Evolutionary conservation across 1,140 invertebrate genomes (phyloP).

Genomic region (Bradynema listronoti): DNA sequence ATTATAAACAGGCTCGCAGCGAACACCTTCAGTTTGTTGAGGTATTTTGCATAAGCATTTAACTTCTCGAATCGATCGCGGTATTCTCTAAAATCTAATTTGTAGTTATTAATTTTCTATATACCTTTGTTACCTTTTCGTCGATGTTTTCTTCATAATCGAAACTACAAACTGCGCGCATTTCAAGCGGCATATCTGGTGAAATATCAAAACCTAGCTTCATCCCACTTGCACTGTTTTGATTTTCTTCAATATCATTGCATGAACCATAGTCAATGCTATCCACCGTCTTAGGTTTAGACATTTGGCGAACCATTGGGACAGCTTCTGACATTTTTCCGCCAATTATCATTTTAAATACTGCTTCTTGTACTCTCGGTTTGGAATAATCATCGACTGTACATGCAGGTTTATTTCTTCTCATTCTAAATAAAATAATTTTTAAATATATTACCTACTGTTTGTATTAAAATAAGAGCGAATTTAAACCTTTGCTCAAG

Average conservation of each 20-base stretch:
- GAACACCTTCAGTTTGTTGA: neutral
- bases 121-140: constrained; percentile 7
- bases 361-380: constrained; percentile 3
- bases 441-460: too few relatives aligned
- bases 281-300: neutral
- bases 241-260: neutral
- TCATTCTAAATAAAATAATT: constrained; percentile 58
- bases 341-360: constrained; percentile 1
- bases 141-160: constrained; percentile 14
- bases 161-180: constrained; percentile 15
- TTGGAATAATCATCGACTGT: neutral
- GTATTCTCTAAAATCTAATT: constrained; percentile 7
- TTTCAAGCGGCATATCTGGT: constrained; percentile 21
- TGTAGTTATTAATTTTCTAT: neutral
- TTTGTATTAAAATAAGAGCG: too few relatives aligned
- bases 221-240: neutral
- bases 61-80: constrained; percentile 9
- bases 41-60: constrained; percentile 12
- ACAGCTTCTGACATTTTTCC: neutral
- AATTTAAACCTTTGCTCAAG: too few relatives aligned
- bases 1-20: constrained; percentile 18
- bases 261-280: neutral
- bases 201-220: neutral
- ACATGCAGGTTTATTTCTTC: constrained; percentile 1
- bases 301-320: neutral